phyloP scores from a whole-genome alignment of 2,888 invertebrate genomes.

The Bruchidius siliquastri region DNA sequence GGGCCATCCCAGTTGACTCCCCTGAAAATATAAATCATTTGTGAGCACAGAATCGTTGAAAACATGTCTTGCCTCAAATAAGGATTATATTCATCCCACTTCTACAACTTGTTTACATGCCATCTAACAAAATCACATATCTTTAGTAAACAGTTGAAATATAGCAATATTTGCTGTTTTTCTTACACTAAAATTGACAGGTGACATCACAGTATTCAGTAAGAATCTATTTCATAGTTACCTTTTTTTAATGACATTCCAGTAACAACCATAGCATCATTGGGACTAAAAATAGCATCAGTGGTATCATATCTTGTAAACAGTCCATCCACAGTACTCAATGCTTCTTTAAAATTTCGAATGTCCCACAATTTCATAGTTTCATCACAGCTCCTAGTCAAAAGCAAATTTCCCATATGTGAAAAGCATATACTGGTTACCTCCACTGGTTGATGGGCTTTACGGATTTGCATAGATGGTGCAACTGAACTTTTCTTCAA shows the following conservation, averaged over 20 bases:
- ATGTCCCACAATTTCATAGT: conserved; percentile 95
- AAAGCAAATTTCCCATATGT: conserved; percentile 73
- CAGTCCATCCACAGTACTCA: conserved; percentile 64
- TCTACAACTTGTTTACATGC: too few species aligned
- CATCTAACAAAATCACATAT: too few species aligned
- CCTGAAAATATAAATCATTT: conserved; percentile 21
- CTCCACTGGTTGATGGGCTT: conserved; percentile 78
- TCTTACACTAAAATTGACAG: too few species aligned
- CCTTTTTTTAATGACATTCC: conserved; percentile 75
- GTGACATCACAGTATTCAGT: too few species aligned
- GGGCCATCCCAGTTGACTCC: conserved; percentile 59
- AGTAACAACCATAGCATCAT: conserved; percentile 83
- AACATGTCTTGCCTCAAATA: too few species aligned
- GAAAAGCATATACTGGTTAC: conserved; percentile 84
- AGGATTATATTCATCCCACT: too few species aligned
- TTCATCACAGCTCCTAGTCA: conserved; percentile 85
- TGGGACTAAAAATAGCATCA: conserved; percentile 85
- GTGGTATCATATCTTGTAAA: conserved; percentile 83
- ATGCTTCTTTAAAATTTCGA: conserved; percentile 71
- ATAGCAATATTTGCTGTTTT: too few species aligned
- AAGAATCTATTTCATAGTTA: conserved; percentile 10
- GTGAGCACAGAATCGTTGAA: too few species aligned
- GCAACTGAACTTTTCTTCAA: conserved; percentile 87
- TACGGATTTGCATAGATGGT: conserved; percentile 70
- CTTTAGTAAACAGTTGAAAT: too few species aligned